A percentile compares a stretch with the other conserved stretches of the same genome.
phyloP scores from a whole-genome alignment of 2,797 vertebrate species.

The Myotis planiceps region DNA sequence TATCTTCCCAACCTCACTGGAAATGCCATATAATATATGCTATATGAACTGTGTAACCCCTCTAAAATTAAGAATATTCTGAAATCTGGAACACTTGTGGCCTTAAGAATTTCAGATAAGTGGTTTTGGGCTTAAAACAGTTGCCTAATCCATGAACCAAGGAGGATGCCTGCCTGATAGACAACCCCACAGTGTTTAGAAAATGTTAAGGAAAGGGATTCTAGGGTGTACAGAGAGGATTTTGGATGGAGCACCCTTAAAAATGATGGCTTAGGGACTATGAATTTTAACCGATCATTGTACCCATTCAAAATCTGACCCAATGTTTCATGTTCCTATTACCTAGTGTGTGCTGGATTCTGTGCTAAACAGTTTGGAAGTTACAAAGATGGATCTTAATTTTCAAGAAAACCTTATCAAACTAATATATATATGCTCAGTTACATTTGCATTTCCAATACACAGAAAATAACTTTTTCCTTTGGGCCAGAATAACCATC shows the following conservation, averaged over 20 bases:
- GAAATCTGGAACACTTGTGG: neutral
- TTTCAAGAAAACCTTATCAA: conserved; percentile 15
- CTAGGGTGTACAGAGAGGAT: neutral
- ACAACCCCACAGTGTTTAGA: neutral
- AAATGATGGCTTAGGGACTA: neutral
- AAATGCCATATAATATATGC: neutral
- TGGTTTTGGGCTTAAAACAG: neutral
- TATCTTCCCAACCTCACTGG: neutral
- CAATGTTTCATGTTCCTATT: neutral
- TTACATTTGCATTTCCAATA: conserved; percentile 10
- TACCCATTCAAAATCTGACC: neutral
- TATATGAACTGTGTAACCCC: neutral
- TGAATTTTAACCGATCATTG: neutral
- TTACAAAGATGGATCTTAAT: neutral
- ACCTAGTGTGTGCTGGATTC: neutral
- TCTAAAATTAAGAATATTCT: neutral
- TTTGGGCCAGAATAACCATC: neutral
- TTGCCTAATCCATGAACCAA: neutral
- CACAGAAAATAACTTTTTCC: neutral
- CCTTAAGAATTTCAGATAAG: conserved; percentile 8
- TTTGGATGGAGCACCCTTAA: neutral
- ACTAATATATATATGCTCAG: neutral
- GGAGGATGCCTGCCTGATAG: neutral
- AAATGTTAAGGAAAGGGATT: neutral
- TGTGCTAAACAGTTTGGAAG: neutral